These are phyloP conservation scores for Grammomys dolichurus DNA, from an alignment of 2,113 vertebrate species.

Conservation along the genomic window DNA sequence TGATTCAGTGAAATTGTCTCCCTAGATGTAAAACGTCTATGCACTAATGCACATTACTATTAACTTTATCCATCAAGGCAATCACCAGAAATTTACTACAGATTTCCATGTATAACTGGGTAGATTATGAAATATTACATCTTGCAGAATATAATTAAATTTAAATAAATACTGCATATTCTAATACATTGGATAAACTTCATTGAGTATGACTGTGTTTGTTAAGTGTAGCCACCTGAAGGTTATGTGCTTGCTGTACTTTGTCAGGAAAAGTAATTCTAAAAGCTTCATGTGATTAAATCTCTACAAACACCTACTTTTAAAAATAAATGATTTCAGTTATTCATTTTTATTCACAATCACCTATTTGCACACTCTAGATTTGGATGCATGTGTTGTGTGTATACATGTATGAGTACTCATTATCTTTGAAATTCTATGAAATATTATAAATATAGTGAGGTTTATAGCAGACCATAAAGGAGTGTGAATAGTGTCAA, in stretches of 20 bases:
- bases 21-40: constrained; percentile 36
- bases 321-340: neutral
- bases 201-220: neutral
- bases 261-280: neutral
- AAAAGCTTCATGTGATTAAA: neutral
- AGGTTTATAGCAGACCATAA: neutral
- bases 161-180: neutral
- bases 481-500: neutral
- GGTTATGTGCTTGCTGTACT: neutral
- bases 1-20: neutral
- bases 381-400: neutral
- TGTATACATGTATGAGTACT: too few relatives aligned
- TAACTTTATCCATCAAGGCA: constrained; percentile 17
- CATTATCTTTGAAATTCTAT: neutral
- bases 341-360: neutral
- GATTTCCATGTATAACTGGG: neutral
- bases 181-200: neutral
- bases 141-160: neutral
- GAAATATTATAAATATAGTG: neutral
- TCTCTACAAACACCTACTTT: neutral
- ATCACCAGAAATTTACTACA: neutral
- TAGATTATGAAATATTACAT: constrained; percentile 33
- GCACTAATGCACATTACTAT: neutral
- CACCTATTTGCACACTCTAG: neutral
- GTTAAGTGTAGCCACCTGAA: neutral